These are phyloP conservation scores for Myotis findleyi DNA, from an alignment of 2,797 vertebrate species.

Conservation along the genomic window DNA sequence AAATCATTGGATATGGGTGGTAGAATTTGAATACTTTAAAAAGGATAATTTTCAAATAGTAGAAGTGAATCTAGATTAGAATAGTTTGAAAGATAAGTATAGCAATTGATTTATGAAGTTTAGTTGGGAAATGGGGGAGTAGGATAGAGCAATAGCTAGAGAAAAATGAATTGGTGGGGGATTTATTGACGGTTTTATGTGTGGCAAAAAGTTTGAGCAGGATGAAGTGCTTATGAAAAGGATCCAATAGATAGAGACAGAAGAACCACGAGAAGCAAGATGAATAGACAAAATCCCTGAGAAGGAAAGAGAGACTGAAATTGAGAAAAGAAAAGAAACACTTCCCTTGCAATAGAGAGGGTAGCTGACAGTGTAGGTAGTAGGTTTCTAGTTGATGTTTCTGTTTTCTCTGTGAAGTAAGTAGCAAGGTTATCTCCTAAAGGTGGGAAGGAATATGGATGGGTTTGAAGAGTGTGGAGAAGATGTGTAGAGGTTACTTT, in stretches of 20 bases:
- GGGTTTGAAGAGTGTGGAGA: background rate
- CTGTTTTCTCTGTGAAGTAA: conserved; percentile 24
- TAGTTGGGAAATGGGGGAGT: background rate
- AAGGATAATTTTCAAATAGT: conserved; percentile 20
- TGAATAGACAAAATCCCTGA: background rate
- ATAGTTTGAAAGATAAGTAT: background rate
- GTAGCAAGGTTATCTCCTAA: background rate
- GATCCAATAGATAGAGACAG: background rate
- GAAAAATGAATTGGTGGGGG: background rate
- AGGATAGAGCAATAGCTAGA: background rate
- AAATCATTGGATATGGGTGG: background rate
- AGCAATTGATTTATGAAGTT: conserved; percentile 12
- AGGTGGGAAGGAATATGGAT: background rate
- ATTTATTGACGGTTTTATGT: background rate
- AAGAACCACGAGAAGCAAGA: background rate
- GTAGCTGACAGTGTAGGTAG: background rate
- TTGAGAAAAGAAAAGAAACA: background rate
- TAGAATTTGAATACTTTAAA: conserved; percentile 10
- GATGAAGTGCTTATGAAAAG: background rate
- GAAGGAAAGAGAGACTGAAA: background rate
- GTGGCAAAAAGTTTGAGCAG: background rate
- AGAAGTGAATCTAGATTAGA: background rate
- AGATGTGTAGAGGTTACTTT: background rate
- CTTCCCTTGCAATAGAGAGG: background rate
- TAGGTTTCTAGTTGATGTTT: background rate